Base-by-base conservation (phyloP, 2,888 invertebrate genomes). In the Tetramorium bicarinatum region DNA sequence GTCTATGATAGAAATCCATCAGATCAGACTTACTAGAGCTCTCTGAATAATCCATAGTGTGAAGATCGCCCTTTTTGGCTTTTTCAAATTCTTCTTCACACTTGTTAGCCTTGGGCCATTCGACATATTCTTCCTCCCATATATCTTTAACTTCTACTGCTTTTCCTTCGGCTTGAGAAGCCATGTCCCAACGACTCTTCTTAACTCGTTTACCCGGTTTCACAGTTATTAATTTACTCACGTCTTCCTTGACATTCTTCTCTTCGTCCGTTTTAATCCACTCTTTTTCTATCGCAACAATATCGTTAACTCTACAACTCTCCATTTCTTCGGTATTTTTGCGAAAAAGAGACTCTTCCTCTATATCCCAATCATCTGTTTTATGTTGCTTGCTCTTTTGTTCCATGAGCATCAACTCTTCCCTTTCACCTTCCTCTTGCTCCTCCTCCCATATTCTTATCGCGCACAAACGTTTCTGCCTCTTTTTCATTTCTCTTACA, bases 371-470 rank as follows among this genome's bases (percentile, higher is more conserved):
- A 47, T 87, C 89, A 56, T 90, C 85, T 13, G 75, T 86, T 9
- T 88, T 92, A 1, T 89, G 84, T 21, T 21, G 52, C 13, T 92
- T 88, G 2, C 66, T 87, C 13, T 90, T 92, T 8, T 91, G 86
- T 34, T 90, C 85, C 13, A 89, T 85, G 18, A 93, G 85, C 90
- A 93, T 81, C 81, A 93, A 87, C 62, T 92, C 93, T 67, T 95
- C 94, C 4, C 91, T 91, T 47, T 94, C 94, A 0, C 92, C 95
- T 80, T 95, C 94, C 41, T 95, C 95, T 61, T 93, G 91, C 21
- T 93, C 93, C n/a, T 95, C 95, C 66, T 95, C 94, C 95, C 95
- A 95, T 38, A 95, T 94, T 83, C 94, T 92, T 64, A 93, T 91
- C 0, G 94, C 91, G 15, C 92, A 93, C 7, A 92, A 56, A 21